Conservation (phyloP, 1,140 invertebrate species). For the Pseudomyrmex flavicornis region DNA sequence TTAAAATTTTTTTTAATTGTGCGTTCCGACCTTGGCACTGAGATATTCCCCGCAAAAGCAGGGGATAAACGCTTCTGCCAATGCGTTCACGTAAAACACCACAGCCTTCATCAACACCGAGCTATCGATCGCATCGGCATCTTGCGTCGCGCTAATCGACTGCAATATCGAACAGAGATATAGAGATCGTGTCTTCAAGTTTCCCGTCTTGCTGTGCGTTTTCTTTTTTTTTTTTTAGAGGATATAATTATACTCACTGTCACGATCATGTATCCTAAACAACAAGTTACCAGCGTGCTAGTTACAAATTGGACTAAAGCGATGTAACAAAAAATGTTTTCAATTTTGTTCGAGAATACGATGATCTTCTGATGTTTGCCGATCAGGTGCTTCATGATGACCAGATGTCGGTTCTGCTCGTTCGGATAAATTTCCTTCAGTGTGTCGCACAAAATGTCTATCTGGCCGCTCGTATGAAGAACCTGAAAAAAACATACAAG, state of each 20-base stretch:
- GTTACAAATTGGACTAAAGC: constrained; percentile 59
- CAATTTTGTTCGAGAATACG: constrained; percentile 40
- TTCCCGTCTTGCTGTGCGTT: background rate
- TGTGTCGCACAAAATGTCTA: constrained; percentile 56
- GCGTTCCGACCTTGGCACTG: constrained; percentile 58
- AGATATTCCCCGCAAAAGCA: constrained; percentile 65
- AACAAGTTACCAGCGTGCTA: constrained; percentile 59
- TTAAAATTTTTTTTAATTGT: background rate
- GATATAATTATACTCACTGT: constrained; percentile 45
- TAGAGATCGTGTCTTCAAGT: background rate
- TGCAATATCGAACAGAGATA: constrained; percentile 23
- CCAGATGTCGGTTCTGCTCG: background rate
- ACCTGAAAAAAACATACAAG: constrained; percentile 37
- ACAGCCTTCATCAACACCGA: constrained; percentile 34
- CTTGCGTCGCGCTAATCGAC: constrained; percentile 20
- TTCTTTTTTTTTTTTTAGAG: no score
- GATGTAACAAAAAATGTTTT: constrained; percentile 60
- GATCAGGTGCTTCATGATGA: background rate
- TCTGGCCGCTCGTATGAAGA: constrained; percentile 59
- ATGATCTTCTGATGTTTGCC: constrained; percentile 60
- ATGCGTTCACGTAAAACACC: constrained; percentile 54
- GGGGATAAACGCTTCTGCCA: constrained; percentile 56
- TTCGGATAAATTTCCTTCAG: constrained; percentile 2
- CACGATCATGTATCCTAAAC: constrained; percentile 53
- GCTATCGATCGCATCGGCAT: background rate